Evolutionary conservation across 2,797 vertebrate species (phyloP).

Genomic region (Oreonectes daqikongensis): DNA sequence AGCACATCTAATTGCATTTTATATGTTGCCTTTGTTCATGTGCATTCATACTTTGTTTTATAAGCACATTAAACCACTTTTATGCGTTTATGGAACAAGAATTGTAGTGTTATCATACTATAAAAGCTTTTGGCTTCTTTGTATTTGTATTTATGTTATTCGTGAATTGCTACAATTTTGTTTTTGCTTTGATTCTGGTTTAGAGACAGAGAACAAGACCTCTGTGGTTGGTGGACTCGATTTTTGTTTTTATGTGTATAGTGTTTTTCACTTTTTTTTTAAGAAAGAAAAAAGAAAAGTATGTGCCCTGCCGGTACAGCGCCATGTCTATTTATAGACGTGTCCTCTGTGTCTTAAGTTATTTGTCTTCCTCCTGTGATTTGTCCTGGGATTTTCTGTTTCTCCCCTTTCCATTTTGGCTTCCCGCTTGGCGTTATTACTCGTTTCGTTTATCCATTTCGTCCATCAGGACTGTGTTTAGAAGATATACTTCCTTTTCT

Average conservation of each 20-base stretch:
- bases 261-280: constrained; percentile 4
- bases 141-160: not conserved
- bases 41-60: constrained; percentile 1
- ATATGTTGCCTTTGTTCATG: not conserved
- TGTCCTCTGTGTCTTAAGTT: constrained; percentile 56
- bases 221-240: constrained; percentile 10
- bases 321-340: constrained; percentile 53
- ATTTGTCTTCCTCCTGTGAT: constrained; percentile 52
- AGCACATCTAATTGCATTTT: constrained; percentile 18
- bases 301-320: constrained; percentile 22
- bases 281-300: constrained; percentile 5
- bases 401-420: constrained; percentile 11
- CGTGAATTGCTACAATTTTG: not conserved
- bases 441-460: constrained; percentile 16
- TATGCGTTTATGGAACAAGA: not conserved
- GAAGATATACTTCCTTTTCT: constrained; percentile 16
- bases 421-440: constrained; percentile 22
- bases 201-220: constrained; percentile 23
- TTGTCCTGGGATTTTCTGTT: constrained; percentile 44
- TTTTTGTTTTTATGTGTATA: not conserved
- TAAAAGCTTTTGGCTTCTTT: not conserved
- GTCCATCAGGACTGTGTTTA: constrained; percentile 30
- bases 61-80: not conserved
- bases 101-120: not conserved
- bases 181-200: constrained; percentile 12